These are phyloP conservation scores for Lipotes vexillifer DNA, from an alignment of 2,113 vertebrate genomes.

Conservation along the genomic window DNA sequence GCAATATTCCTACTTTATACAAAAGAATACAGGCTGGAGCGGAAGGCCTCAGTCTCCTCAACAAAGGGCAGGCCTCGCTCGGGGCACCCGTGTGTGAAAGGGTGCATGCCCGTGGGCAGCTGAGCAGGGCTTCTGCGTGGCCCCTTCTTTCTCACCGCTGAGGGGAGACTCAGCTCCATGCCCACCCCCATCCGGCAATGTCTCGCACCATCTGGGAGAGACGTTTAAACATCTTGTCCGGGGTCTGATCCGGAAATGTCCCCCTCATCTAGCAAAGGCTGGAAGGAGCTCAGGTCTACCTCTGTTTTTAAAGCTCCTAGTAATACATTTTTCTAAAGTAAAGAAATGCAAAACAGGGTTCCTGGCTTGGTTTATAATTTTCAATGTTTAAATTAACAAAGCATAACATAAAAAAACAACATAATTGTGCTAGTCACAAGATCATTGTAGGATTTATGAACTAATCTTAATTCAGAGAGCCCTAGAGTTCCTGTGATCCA, in stretches of 20 bases:
- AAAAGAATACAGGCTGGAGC: background rate
- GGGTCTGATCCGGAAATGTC: background rate
- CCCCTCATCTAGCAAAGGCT: background rate
- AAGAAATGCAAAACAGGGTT: background rate
- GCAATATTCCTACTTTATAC: background rate
- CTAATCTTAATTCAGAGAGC: background rate
- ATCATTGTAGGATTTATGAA: background rate
- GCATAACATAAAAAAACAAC: background rate
- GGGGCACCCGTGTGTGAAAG: background rate
- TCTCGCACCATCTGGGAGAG: background rate
- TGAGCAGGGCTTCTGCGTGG: background rate
- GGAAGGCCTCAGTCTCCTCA: background rate
- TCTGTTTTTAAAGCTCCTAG: background rate
- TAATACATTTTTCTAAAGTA: background rate
- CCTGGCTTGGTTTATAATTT: background rate
- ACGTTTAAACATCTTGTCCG: background rate
- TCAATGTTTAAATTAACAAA: background rate
- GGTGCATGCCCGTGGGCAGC: accelerated
- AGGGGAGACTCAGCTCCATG: background rate
- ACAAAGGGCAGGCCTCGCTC: background rate
- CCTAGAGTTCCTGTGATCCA: background rate
- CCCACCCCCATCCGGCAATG: background rate
- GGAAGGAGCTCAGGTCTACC: background rate
- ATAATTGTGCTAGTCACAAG: background rate
- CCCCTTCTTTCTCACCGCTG: background rate